A percentile compares a stretch with the other conserved stretches of the same genome.
Conservation (phyloP, 2,888 invertebrate species). For the Norana najaformis region DNA sequence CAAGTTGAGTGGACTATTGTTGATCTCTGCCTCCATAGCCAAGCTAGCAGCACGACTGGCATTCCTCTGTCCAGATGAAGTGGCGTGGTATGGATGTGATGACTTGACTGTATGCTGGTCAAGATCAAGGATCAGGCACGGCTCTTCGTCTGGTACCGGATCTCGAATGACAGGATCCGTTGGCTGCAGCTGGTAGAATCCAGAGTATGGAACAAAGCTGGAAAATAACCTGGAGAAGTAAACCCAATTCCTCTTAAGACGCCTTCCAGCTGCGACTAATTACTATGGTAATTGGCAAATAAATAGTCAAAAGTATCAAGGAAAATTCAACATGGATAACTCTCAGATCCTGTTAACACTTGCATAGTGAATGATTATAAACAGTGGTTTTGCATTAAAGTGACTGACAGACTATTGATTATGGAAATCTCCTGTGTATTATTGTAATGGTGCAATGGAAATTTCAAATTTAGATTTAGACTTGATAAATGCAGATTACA, state of each 20-base stretch:
- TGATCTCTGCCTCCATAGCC: background rate
- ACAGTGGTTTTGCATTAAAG: no score
- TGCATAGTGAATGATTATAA: no score
- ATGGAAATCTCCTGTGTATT: background rate
- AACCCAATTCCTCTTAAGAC: background rate
- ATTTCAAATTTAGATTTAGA: background rate
- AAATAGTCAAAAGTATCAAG: background rate
- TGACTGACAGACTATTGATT: background rate
- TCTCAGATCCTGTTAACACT: no score
- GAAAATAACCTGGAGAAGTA: constrained; percentile 4
- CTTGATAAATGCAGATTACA: no score
- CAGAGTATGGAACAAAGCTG: background rate
- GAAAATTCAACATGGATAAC: background rate
- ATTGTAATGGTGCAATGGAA: background rate
- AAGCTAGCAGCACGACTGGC: background rate
- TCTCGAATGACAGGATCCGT: background rate
- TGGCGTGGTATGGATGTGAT: background rate
- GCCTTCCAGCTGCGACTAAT: no score
- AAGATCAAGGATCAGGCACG: constrained; percentile 2
- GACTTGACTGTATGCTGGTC: background rate
- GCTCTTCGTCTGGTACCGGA: background rate
- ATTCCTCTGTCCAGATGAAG: background rate
- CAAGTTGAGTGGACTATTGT: background rate
- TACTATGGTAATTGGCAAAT: background rate
- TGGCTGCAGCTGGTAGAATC: background rate